Evolutionary conservation across 2,888 invertebrate species (phyloP), one percentile per base, ranked within the genome.

Genomic region (Sicus ferrugineus): DNA sequence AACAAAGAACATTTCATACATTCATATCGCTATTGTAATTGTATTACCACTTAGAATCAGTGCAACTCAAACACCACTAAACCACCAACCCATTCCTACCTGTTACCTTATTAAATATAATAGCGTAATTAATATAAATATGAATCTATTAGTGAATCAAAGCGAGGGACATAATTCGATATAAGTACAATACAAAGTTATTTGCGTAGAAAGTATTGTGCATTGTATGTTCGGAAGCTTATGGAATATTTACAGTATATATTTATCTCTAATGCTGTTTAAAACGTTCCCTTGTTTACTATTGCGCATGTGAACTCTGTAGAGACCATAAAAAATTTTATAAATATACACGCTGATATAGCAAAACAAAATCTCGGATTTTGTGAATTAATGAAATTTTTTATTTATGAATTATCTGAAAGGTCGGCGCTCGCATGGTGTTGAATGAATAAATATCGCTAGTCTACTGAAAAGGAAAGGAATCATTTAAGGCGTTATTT

Each of bases 41-140:
- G 23, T 21, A 58, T 46, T 21, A 67, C 54, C 14, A 23, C 23
- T 31, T n/a, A n/a, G 7, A 70, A 69, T 70, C 59, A 73, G 31
- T 71, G 70, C 67, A 73, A 73, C 69, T 26, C 54, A 67, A 65
- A n/a, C n/a, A n/a, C 54, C 46, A 64, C 58, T 71, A 70, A 70
- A 73, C 73, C 73, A 71, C 73, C 73, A 70, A 69, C 69, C 61
- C 64, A 62, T 69, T 71, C 68, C 71, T 73, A 70, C 71, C 63
- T 71, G 71, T 71, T 73, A 73, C 71, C 71, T 71, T 67, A 67
- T 58, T 67, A 58, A 30, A n/a, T 66, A 66, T 38, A 6, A n/a
- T 65, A 65, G 54, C 38, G 38, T 38, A 52, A 52, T 52, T 1
- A 23, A 23, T n/a, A 23, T 16, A 23, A 14, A 38, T 38, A 52